Base-by-base conservation (phyloP, 2,888 invertebrate genomes). In the Phragmatobia fuliginosa region DNA sequence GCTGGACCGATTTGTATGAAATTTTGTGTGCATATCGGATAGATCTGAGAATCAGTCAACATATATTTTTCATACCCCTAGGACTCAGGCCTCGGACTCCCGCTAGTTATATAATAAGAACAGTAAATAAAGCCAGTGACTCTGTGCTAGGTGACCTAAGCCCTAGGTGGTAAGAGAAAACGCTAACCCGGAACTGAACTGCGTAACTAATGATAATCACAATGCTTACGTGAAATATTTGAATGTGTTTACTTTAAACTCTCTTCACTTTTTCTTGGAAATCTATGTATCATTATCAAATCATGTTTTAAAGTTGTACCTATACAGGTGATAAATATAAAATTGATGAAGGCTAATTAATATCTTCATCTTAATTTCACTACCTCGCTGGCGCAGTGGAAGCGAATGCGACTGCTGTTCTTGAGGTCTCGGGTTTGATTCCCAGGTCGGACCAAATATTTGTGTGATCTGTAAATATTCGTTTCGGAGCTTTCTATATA, bases 171-270 rank as follows among this genome's bases (percentile, higher is more conserved):
- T 61, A 62, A 52, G 71, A 61, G 68, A 68, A 71, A 73, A 70
- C 59, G 66, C 59, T 18, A 33, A 77, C 76, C 72, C 80, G 80
- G 80, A 80, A 82, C 45, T 68, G 61, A 81, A 79, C 62, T 62
- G 68, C 61, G 66, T 58, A 68, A 71, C 61, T 69, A 63, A 71
- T 63, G 49, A 66, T 66, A 33, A 67, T 49, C 62, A 62, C 70
- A 59, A 70, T 68, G 33, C 36, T 62, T 67, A 49, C 49, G 49
- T 67, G 49, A 61, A 33, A 21, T 67, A 52, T 60, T 33, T 61
- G 28, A 60, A 49, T 21, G 28, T 58, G 45, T 60, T 41, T 28
- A 59, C 59, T 49, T 33, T 36, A 33, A 36, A 64, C 52, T 59
- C 1, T 10, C 10, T 56, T 56, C 28, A 65, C 28, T 56, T 65